Conservation (phyloP, 2,888 invertebrate species). For the Agapostemon virescens region DNA sequence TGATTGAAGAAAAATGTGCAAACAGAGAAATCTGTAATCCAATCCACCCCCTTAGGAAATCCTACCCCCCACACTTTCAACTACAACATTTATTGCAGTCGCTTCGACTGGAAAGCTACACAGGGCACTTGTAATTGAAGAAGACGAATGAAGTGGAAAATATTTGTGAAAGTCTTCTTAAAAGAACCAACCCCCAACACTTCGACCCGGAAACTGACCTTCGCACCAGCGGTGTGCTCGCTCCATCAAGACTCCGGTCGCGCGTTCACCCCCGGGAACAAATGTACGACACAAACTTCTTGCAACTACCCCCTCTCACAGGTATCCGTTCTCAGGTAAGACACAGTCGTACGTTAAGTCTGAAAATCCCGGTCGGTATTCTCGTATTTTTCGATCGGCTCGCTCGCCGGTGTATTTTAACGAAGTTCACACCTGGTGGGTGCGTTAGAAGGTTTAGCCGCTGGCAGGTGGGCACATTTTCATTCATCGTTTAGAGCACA, state of each 20-base stretch:
- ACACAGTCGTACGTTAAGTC: background rate
- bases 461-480: conserved; percentile 50
- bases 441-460: background rate
- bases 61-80: background rate
- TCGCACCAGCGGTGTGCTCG: conserved; percentile 17
- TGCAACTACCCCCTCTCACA: background rate
- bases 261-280: background rate
- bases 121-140: background rate
- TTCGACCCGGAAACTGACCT: conserved; percentile 32
- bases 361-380: background rate
- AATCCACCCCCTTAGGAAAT: too few relatives aligned
- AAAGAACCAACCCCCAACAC: background rate
- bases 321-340: background rate
- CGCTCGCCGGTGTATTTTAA: background rate
- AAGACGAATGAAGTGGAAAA: background rate
- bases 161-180: background rate
- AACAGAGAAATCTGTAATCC: too few relatives aligned
- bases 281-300: background rate
- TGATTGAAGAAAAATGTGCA: too few relatives aligned
- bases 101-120: background rate
- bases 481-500: conserved; percentile 62
- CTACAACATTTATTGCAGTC: too few relatives aligned
- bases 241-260: background rate
- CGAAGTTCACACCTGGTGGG: background rate
- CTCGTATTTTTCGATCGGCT: background rate